phyloP scores from a whole-genome alignment of 2,888 invertebrate species.

The Caenorhabditis afra region DNA sequence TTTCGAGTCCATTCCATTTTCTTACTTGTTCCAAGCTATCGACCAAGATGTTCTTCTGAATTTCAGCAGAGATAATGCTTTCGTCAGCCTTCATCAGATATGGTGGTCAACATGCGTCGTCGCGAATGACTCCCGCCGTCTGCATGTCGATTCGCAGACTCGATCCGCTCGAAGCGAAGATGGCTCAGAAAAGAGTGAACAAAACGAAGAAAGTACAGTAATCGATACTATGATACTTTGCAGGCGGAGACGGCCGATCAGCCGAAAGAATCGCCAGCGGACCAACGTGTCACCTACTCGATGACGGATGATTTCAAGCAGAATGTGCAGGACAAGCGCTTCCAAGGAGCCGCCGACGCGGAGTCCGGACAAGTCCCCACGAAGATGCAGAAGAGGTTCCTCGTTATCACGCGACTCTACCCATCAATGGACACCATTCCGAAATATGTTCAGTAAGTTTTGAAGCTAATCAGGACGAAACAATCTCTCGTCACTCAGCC shows the following conservation, averaged over 20 bases:
- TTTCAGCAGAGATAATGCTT: conserved; percentile 26
- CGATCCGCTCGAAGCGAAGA: conserved; percentile 60
- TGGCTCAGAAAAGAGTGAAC: conserved; percentile 50
- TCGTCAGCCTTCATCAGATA: conserved; percentile 27
- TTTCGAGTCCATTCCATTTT: too few species aligned
- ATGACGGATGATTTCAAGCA: conserved; percentile 64
- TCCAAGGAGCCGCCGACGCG: conserved; percentile 56
- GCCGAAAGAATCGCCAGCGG: conserved; percentile 21
- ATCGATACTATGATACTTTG: neutral
- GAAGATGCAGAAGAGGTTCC: conserved; percentile 68
- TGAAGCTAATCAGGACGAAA: neutral
- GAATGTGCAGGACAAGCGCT: conserved; percentile 56
- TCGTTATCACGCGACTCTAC: conserved; percentile 73
- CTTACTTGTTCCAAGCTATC: too few species aligned
- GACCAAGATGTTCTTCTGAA: neutral
- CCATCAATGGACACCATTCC: conserved; percentile 66
- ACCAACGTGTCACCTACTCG: conserved; percentile 54
- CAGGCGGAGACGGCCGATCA: conserved; percentile 38
- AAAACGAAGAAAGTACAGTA: neutral
- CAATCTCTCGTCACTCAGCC: conserved; percentile 54
- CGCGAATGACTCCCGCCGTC: conserved; percentile 44
- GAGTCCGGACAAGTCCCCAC: conserved; percentile 70
- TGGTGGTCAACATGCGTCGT: conserved; percentile 32
- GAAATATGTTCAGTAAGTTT: conserved; percentile 69
- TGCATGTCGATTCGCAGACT: conserved; percentile 46